phyloP scores from a whole-genome alignment of 2,888 invertebrate genomes.

The Orgyia antiqua region DNA sequence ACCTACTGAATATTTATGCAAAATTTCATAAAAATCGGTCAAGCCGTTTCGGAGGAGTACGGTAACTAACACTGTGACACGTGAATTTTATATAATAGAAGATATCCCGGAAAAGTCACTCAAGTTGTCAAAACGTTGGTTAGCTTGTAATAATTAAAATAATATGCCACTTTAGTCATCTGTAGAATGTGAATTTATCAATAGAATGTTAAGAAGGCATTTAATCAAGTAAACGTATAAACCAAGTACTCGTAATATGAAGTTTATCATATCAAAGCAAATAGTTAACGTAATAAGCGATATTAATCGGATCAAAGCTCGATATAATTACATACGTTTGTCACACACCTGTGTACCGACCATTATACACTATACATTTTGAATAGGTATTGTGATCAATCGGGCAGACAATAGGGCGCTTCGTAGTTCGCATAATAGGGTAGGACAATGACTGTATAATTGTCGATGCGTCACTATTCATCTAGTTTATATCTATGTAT shows the following conservation, averaged over 20 bases:
- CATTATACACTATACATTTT: slow-evolving; percentile 29
- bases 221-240: not conserved
- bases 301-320: slow-evolving; percentile 50
- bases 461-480: slow-evolving; percentile 33
- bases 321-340: slow-evolving; percentile 42
- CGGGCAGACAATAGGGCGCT: slow-evolving; percentile 45
- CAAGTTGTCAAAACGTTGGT: no score
- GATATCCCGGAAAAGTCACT: no score
- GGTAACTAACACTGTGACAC: no score
- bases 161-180: no score
- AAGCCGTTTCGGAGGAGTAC: no score
- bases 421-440: slow-evolving; percentile 26
- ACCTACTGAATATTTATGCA: no score
- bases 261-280: slow-evolving; percentile 8
- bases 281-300: slow-evolving; percentile 34
- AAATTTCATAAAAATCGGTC: no score
- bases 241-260: slow-evolving; percentile 1
- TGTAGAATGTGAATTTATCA: no score
- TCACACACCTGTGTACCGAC: slow-evolving; percentile 27
- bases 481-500: no score
- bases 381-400: slow-evolving; percentile 59
- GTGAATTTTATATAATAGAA: no score
- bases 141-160: no score
- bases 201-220: not conserved
- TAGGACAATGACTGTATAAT: slow-evolving; percentile 27